These are phyloP conservation scores for Eurypyga helias DNA, from an alignment of 2,113 vertebrate genomes.

Conservation along the genomic window DNA sequence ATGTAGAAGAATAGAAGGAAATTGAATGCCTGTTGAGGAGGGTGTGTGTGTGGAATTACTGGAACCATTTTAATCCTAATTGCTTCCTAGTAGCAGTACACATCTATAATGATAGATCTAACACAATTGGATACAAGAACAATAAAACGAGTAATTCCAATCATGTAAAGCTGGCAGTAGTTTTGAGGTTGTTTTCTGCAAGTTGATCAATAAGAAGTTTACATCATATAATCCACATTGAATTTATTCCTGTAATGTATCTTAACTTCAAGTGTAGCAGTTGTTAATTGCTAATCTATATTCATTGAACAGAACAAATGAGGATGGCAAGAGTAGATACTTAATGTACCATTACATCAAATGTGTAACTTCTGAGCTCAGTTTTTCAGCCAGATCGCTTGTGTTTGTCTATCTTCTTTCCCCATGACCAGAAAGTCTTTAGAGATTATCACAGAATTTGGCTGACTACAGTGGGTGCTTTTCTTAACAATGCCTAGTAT, in stretches of 20 bases:
- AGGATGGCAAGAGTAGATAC: slow-evolving; percentile 27
- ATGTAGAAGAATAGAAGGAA: not conserved
- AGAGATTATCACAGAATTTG: slow-evolving; percentile 14
- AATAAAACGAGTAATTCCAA: slow-evolving; percentile 20
- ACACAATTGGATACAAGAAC: not conserved
- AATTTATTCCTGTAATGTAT: slow-evolving; percentile 69
- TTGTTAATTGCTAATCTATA: slow-evolving; percentile 78
- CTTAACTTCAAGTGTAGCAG: slow-evolving; percentile 51
- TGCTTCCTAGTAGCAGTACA: slow-evolving; percentile 43
- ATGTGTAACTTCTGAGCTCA: slow-evolving; percentile 10
- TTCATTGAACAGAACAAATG: slow-evolving; percentile 70
- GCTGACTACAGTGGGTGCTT: not conserved
- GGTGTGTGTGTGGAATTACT: not conserved
- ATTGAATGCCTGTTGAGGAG: not conserved
- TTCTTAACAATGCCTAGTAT: not conserved
- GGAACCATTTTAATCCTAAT: slow-evolving; percentile 32
- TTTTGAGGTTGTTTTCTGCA: slow-evolving; percentile 56
- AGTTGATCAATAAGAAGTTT: slow-evolving; percentile 61
- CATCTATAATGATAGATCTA: slow-evolving; percentile 10
- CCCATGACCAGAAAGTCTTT: not conserved
- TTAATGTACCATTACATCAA: slow-evolving; percentile 31
- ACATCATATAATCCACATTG: slow-evolving; percentile 26
- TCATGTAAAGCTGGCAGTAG: not conserved
- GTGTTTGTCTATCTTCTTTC: not conserved
- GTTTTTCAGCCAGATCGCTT: not conserved